These are phyloP conservation scores for Caenorhabditis doughertyi DNA, from an alignment of 2,888 invertebrate genomes.

Conservation along the genomic window DNA sequence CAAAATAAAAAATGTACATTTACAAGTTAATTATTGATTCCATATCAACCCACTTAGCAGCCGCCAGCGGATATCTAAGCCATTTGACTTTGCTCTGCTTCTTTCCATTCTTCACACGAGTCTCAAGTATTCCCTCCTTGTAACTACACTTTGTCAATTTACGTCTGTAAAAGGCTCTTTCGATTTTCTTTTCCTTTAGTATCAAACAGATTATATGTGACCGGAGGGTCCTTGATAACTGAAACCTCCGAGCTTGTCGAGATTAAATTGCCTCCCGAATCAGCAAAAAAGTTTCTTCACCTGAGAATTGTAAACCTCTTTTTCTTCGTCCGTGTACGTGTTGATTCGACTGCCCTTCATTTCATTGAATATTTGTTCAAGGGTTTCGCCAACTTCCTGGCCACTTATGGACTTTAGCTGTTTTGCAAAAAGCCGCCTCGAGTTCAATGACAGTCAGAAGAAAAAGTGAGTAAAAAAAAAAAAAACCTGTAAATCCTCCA, in stretches of 20 bases:
- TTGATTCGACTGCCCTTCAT: background rate
- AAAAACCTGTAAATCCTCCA: conserved; percentile 1
- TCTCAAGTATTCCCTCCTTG: background rate
- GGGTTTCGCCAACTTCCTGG: background rate
- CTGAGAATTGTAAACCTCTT: conserved; percentile 4
- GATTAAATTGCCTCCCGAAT: background rate
- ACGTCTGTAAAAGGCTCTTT: background rate
- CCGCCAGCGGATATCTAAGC: background rate
- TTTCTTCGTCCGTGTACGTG: conserved; percentile 2
- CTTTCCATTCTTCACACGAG: background rate
- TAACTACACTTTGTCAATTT: background rate
- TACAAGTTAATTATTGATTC: background rate
- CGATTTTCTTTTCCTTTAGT: background rate
- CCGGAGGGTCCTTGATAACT: background rate
- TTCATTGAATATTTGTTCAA: background rate
- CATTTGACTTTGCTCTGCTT: background rate
- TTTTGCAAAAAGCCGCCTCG: background rate
- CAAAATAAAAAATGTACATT: too few species aligned
- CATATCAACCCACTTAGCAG: background rate
- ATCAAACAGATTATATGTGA: background rate
- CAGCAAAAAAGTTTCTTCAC: background rate
- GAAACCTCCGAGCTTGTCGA: background rate
- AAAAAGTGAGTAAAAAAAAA: background rate
- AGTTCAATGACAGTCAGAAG: conserved; percentile 1
- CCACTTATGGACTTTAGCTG: background rate